phyloP scores from a whole-genome alignment of 2,797 vertebrate species.

The Sorex maritimensis region DNA sequence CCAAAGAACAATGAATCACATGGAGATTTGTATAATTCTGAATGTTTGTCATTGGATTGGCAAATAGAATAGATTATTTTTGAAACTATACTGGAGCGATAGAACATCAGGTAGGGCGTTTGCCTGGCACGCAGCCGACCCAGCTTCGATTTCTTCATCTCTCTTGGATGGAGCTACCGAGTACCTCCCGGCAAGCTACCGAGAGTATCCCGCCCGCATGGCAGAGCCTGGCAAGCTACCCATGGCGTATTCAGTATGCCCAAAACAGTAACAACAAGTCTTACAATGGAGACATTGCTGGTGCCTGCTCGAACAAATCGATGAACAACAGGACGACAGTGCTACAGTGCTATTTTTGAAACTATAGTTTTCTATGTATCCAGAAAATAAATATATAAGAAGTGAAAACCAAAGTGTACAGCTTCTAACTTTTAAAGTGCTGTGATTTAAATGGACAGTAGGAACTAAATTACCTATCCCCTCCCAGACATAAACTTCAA shows the following conservation, averaged over 20 bases:
- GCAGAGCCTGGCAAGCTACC: too few relatives aligned
- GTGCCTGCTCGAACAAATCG: too few relatives aligned
- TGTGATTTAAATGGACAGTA: neutral
- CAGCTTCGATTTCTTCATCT: too few relatives aligned
- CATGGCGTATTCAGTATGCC: too few relatives aligned
- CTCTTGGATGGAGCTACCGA: too few relatives aligned
- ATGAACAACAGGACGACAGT: too few relatives aligned
- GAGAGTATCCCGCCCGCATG: too few relatives aligned
- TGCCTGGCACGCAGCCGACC: too few relatives aligned
- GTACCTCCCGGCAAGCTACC: too few relatives aligned
- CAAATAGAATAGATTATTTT: neutral
- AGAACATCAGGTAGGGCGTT: too few relatives aligned
- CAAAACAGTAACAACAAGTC: too few relatives aligned
- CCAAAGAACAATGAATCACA: neutral
- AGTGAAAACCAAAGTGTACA: neutral
- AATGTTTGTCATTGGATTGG: neutral
- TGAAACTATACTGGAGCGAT: neutral
- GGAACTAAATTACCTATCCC: neutral
- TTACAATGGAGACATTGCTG: too few relatives aligned
- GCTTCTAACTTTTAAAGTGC: neutral
- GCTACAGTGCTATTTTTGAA: neutral
- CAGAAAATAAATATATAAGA: neutral
- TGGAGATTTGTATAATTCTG: neutral
- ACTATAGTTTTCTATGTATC: conserved; percentile 16
- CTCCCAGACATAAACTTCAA: neutral